These are phyloP conservation scores for Orchesellides sinensis DNA, from an alignment of 2,888 invertebrate species.

Conservation along the genomic window DNA sequence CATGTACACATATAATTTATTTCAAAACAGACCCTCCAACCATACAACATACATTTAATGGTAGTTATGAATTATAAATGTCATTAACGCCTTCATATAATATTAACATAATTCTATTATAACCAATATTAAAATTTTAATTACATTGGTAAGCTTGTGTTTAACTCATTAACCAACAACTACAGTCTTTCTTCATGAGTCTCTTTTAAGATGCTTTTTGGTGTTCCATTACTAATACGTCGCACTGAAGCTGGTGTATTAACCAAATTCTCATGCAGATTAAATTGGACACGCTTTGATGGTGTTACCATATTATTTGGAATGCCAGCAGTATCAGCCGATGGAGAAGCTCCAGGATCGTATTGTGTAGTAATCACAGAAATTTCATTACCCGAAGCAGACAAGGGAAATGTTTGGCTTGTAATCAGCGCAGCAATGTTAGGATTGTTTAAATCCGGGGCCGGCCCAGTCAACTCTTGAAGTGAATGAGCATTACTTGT, in stretches of 20 bases:
- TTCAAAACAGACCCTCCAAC: not conserved
- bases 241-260: slow-evolving; percentile 54
- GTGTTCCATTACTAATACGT: slow-evolving; percentile 56
- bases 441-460: slow-evolving; percentile 58
- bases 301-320: slow-evolving; percentile 61
- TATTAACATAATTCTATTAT: no score
- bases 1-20: no score
- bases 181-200: slow-evolving; percentile 11
- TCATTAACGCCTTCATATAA: no score
- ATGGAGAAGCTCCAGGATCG: not conserved
- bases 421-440: slow-evolving; percentile 68
- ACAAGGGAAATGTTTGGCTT: slow-evolving; percentile 37
- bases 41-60: not conserved
- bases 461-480: slow-evolving; percentile 40
- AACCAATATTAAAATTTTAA: not conserved
- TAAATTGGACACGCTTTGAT: slow-evolving; percentile 71
- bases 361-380: no score
- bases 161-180: not conserved
- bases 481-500: not conserved
- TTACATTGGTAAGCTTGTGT: not conserved
- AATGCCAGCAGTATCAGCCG: not conserved
- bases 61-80: not conserved
- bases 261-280: slow-evolving; percentile 67
- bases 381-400: slow-evolving; percentile 11
- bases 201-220: slow-evolving; percentile 70